phyloP scores from a whole-genome alignment of 2,888 invertebrate species.

The Caenorhabditis sulstoni region DNA sequence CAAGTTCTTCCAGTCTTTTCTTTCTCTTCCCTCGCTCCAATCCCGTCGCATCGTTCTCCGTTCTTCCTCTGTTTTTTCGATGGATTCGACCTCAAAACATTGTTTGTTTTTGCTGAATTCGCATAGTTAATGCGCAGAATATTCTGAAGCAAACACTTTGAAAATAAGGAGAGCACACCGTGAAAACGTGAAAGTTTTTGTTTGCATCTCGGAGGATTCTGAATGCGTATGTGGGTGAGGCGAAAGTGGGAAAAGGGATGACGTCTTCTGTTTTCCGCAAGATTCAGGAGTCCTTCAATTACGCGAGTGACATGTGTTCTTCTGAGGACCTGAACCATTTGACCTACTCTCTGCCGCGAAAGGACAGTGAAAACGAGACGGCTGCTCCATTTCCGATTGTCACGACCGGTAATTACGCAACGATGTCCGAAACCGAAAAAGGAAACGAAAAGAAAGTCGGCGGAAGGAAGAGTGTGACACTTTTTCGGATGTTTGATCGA shows the following conservation, averaged over 20 bases:
- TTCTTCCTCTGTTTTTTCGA: slow-evolving; percentile 12
- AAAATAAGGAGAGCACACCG: slow-evolving; percentile 10
- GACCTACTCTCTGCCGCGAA: slow-evolving; percentile 32
- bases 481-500: slow-evolving; percentile 14
- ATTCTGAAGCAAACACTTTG: slow-evolving; percentile 13
- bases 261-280: too few relatives aligned
- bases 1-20: too few relatives aligned
- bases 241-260: slow-evolving; percentile 17
- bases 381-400: slow-evolving; percentile 36
- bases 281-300: too few relatives aligned
- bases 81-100: slow-evolving; percentile 29
- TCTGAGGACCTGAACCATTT: slow-evolving; percentile 27
- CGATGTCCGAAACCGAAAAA: neutral
- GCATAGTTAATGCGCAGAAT: slow-evolving; percentile 26
- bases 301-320: too few relatives aligned
- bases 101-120: slow-evolving; percentile 8
- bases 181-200: slow-evolving; percentile 32
- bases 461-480: slow-evolving; percentile 11
- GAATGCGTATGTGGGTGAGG: slow-evolving; percentile 2
- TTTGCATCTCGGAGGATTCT: slow-evolving; percentile 3
- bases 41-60: neutral
- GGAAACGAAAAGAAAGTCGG: too few relatives aligned
- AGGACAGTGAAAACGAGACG: slow-evolving; percentile 17
- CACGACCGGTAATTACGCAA: slow-evolving; percentile 30
- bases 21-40: neutral